Conservation (phyloP, 2,797 vertebrate species). For the Pithecia hirsuta region DNA sequence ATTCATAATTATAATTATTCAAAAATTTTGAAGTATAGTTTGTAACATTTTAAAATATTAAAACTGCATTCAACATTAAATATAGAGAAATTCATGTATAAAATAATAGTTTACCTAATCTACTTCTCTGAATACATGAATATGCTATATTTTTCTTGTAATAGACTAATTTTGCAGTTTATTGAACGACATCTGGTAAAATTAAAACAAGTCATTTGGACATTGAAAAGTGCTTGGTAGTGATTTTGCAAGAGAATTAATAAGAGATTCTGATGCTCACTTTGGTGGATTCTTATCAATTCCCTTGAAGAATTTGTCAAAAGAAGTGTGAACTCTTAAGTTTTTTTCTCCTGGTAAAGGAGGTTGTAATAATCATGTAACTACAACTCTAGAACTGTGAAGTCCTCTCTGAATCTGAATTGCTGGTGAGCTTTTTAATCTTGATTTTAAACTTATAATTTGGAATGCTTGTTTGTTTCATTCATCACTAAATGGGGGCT, state of each 20-base stretch:
- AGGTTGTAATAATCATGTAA: not conserved
- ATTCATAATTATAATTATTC: not conserved
- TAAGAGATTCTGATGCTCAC: not conserved
- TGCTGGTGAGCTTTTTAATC: not conserved
- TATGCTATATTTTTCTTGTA: not conserved
- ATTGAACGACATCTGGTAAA: not conserved
- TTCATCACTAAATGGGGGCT: not conserved
- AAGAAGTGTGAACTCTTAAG: not conserved
- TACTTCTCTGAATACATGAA: not conserved
- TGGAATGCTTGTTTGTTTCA: slow-evolving; percentile 51
- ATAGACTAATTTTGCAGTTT: not conserved
- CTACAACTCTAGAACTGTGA: not conserved
- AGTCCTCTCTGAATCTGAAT: not conserved
- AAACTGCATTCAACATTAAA: not conserved
- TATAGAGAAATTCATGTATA: not conserved
- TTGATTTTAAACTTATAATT: slow-evolving; percentile 49
- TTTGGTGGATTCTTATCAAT: not conserved
- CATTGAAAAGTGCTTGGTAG: not conserved
- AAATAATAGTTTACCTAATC: not conserved
- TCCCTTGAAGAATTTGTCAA: not conserved
- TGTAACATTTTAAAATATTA: not conserved
- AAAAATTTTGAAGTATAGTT: not conserved
- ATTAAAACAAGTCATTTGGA: slow-evolving; percentile 14
- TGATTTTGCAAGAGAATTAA: not conserved
- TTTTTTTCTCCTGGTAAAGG: not conserved